These are phyloP conservation scores for Eidolon helvum DNA, from an alignment of 2,113 vertebrate genomes.

Conservation along the genomic window DNA sequence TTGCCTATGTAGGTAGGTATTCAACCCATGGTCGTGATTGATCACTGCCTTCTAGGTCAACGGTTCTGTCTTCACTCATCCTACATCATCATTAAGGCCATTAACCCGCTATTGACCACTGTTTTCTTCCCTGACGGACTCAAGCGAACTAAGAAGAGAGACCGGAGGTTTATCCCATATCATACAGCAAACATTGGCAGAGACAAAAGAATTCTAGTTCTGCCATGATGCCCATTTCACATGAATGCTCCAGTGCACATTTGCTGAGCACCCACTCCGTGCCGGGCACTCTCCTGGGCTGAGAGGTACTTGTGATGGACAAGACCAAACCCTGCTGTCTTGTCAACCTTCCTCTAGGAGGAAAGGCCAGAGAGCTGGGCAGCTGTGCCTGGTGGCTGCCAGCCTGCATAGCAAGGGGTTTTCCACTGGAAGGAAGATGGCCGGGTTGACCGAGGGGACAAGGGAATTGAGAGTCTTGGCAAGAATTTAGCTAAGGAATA, in stretches of 20 bases:
- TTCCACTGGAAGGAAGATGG: too few relatives aligned
- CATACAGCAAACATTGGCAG: not conserved
- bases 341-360: not conserved
- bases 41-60: too few relatives aligned
- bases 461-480: not conserved
- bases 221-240: not conserved
- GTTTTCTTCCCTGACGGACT: not conserved
- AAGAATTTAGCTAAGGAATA: not conserved
- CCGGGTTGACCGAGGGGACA: not conserved
- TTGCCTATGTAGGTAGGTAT: not conserved
- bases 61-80: too few relatives aligned
- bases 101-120: too few relatives aligned
- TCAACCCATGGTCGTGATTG: not conserved
- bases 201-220: not conserved
- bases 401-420: fast-evolving
- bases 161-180: too few relatives aligned
- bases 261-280: too few relatives aligned
- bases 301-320: not conserved
- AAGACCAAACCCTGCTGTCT: not conserved
- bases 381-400: fast-evolving
- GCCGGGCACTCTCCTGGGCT: not conserved
- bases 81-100: not conserved
- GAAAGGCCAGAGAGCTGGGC: too few relatives aligned
- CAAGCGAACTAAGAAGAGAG: not conserved
- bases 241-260: fast-evolving